phyloP scores from a whole-genome alignment of 1,140 invertebrate species.

The Ruditapes philippinarum region DNA sequence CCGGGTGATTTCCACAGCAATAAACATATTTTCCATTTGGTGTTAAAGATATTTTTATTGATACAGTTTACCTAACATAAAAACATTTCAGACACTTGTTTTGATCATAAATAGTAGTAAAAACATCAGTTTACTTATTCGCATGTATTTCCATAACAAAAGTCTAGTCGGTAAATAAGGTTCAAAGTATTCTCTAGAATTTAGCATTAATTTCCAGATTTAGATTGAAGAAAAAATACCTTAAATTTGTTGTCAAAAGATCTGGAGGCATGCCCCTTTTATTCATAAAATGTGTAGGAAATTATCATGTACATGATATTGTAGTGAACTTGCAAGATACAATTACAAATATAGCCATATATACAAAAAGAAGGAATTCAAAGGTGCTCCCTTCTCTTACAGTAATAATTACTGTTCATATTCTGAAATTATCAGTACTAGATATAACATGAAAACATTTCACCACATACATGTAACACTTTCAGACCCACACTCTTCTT shows the following conservation, averaged over 20 bases:
- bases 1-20: slow-evolving; percentile 41
- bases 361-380: slow-evolving; percentile 32
- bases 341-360: slow-evolving; percentile 29
- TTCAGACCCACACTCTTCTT: too few species aligned
- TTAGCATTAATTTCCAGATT: slow-evolving; percentile 29
- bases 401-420: slow-evolving; percentile 32
- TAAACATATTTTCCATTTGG: slow-evolving; percentile 48
- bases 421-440: too few species aligned
- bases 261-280: slow-evolving; percentile 30
- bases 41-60: slow-evolving; percentile 51
- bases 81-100: slow-evolving; percentile 53
- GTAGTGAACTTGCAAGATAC: slow-evolving; percentile 31
- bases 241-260: slow-evolving; percentile 32
- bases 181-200: slow-evolving; percentile 32
- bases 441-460: slow-evolving; percentile 32
- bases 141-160: slow-evolving; percentile 29
- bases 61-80: slow-evolving; percentile 57
- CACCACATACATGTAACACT: slow-evolving; percentile 27
- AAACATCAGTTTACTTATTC: slow-evolving; percentile 29
- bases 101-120: slow-evolving; percentile 41
- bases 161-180: slow-evolving; percentile 27
- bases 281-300: slow-evolving; percentile 28
- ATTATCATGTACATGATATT: slow-evolving; percentile 32
- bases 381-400: slow-evolving; percentile 31
- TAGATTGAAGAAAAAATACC: slow-evolving; percentile 27